These are phyloP conservation scores for Tenebrosternarchus preto DNA, from an alignment of 2,113 vertebrate species.

Conservation along the genomic window DNA sequence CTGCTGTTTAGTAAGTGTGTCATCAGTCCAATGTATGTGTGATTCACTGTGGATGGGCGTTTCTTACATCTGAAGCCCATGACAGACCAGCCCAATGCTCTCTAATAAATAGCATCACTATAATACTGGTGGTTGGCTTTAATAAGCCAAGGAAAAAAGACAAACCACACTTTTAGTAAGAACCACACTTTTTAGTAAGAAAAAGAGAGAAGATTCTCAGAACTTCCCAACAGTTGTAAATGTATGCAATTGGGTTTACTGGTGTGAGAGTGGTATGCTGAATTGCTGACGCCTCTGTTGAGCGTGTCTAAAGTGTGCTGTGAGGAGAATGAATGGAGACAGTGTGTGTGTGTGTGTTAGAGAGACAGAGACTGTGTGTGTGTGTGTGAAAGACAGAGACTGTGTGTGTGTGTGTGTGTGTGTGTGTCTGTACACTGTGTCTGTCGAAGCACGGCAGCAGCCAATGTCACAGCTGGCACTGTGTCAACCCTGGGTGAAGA, in stretches of 20 bases:
- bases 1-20: too few relatives aligned
- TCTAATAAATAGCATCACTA: background rate
- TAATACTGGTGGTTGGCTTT: too few relatives aligned
- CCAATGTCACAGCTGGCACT: conserved; percentile 56
- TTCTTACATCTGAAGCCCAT: background rate
- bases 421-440: conserved; percentile 19
- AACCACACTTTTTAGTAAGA: too few relatives aligned
- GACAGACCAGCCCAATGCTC: background rate
- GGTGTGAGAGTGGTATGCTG: background rate
- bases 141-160: too few relatives aligned
- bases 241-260: background rate
- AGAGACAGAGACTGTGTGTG: conserved; percentile 33
- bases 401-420: conserved; percentile 36
- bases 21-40: too few relatives aligned
- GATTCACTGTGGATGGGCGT: too few relatives aligned
- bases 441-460: conserved; percentile 20
- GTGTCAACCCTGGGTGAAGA: conserved; percentile 48
- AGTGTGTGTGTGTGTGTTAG: conserved; percentile 38
- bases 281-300: conserved; percentile 30
- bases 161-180: too few relatives aligned
- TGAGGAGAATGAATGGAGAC: conserved; percentile 55
- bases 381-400: too few relatives aligned
- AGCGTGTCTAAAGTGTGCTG: conserved; percentile 57
- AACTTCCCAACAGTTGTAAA: background rate
- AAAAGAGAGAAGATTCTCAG: too few relatives aligned